Conservation (phyloP, 1,140 invertebrate genomes). For the Acyrthosiphon pisum region DNA sequence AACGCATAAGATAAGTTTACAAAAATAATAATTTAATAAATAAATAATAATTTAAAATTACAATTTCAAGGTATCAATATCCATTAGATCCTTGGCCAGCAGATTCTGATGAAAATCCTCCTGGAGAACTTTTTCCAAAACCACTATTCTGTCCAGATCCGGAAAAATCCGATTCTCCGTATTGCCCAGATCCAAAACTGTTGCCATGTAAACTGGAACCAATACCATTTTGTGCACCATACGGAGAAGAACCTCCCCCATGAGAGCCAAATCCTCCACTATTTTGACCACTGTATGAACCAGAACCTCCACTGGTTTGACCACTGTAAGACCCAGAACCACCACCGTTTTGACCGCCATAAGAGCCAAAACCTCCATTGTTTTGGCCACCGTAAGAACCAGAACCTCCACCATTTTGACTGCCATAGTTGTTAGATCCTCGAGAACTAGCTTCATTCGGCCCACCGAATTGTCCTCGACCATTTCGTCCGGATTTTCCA, state of each 20-base stretch:
- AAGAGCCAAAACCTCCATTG: background rate
- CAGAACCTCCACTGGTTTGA: constrained; percentile 16
- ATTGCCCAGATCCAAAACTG: background rate
- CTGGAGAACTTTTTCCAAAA: background rate
- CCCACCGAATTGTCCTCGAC: background rate
- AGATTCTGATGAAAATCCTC: background rate
- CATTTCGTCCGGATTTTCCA: constrained; percentile 31
- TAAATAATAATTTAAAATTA: constrained; percentile 6
- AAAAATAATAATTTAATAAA: constrained; percentile 46
- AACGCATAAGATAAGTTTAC: background rate
- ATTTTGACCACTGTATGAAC: background rate
- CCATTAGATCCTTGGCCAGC: background rate
- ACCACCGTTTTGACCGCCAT: background rate
- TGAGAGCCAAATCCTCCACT: background rate
- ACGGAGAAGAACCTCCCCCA: background rate
- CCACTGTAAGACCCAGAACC: background rate
- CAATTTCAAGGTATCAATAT: background rate
- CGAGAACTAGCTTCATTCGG: constrained; percentile 13
- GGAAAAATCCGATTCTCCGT: background rate
- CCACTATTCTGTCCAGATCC: background rate
- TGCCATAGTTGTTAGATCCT: background rate
- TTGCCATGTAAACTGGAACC: background rate
- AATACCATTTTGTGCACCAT: background rate
- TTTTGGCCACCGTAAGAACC: background rate
- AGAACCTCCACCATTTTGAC: constrained; percentile 21